A percentile compares a stretch with the other conserved stretches of the same genome.
Evolutionary conservation across 2,113 vertebrate species (phyloP).

Genomic region (Amphilophus citrinellus): DNA sequence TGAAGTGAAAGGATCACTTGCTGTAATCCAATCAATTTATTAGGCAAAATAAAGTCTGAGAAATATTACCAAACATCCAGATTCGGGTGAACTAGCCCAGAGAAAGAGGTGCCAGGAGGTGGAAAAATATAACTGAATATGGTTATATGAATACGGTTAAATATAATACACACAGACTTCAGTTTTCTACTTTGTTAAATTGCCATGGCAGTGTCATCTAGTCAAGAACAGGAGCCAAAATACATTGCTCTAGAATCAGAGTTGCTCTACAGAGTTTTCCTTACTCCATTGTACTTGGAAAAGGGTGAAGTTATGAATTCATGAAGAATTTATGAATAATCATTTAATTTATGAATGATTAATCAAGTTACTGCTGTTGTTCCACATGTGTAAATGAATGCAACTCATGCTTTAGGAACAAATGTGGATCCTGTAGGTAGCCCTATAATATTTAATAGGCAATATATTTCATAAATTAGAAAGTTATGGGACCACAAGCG

Average conservation of each 20-base stretch:
- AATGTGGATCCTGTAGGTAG: neutral
- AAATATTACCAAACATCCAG: neutral
- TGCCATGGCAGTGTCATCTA: neutral
- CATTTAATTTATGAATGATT: neutral
- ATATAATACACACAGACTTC: neutral
- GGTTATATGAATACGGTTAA: neutral
- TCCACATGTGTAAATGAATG: neutral
- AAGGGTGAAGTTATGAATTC: neutral
- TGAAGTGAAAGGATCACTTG: neutral
- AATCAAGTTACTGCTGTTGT: constrained; percentile 3
- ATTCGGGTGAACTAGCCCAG: neutral
- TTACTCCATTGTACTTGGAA: neutral
- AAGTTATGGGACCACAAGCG: neutral
- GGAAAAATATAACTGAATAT: neutral
- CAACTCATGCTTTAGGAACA: neutral
- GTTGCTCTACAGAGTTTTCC: neutral
- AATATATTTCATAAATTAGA: neutral
- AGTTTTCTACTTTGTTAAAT: neutral
- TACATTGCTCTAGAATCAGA: neutral
- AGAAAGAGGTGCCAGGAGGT: neutral
- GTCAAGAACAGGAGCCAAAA: neutral
- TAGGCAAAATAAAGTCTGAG: neutral
- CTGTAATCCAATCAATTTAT: neutral
- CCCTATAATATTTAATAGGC: neutral
- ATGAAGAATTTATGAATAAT: neutral